phyloP scores from a whole-genome alignment of 1,140 invertebrate species.

The Brachionus angularis region DNA sequence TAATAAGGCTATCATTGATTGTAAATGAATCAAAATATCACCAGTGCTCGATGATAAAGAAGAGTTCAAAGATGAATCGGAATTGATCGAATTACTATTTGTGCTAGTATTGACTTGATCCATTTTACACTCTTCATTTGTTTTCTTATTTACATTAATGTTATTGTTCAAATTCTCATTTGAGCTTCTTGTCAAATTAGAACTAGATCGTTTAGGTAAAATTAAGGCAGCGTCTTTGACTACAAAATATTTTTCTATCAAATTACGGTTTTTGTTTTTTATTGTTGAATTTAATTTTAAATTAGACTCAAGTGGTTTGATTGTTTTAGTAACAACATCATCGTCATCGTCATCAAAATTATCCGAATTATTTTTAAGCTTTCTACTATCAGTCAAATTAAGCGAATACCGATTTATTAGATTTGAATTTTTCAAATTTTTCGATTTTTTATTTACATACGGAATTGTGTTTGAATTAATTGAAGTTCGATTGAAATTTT shows the following conservation, averaged over 20 bases:
- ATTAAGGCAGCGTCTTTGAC: slow-evolving; percentile 38
- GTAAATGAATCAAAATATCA: slow-evolving; percentile 42
- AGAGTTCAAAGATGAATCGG: too few species aligned
- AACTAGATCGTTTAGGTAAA: slow-evolving; percentile 10
- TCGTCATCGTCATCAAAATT: slow-evolving; percentile 11
- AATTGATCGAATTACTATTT: too few species aligned
- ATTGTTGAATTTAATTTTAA: background rate
- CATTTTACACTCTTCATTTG: too few species aligned
- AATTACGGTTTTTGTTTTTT: background rate
- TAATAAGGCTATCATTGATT: slow-evolving; percentile 37
- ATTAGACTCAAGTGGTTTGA: background rate
- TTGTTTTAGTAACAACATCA: background rate
- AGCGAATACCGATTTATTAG: slow-evolving; percentile 3
- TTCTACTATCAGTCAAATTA: background rate
- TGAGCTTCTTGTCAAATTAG: background rate
- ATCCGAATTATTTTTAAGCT: slow-evolving; percentile 22
- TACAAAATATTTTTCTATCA: slow-evolving; percentile 41
- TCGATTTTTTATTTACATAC: slow-evolving; percentile 2
- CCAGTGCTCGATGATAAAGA: background rate
- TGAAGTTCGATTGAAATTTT: slow-evolving; percentile 4
- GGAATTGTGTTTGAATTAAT: background rate
- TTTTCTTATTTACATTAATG: too few species aligned
- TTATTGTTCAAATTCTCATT: too few species aligned
- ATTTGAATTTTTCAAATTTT: slow-evolving; percentile 34
- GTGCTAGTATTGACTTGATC: too few species aligned